Evolutionary conservation across 1,140 invertebrate genomes (phyloP).

Genomic region (Aethina tumida): DNA sequence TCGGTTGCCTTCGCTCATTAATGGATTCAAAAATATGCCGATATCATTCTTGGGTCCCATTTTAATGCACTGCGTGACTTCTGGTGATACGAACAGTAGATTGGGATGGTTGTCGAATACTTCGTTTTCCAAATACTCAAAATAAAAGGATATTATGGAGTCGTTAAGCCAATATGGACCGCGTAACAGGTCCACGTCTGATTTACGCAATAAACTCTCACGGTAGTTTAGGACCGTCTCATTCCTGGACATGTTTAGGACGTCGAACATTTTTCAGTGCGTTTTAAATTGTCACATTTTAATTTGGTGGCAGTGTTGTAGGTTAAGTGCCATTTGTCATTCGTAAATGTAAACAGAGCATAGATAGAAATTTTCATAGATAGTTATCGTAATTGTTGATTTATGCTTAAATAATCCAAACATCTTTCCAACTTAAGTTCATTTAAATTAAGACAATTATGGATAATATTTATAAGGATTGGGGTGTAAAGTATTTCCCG

Average conservation of each 20-base stretch:
- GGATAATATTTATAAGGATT: no score
- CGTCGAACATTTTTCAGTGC: no score
- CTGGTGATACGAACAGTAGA: slow-evolving; percentile 71
- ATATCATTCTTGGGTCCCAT: slow-evolving; percentile 54
- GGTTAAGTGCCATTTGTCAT: no score
- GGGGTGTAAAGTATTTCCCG: no score
- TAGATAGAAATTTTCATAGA: no score
- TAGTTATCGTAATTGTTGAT: no score
- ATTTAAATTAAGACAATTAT: no score
- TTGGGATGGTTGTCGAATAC: slow-evolving; percentile 50
- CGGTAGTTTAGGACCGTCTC: slow-evolving; percentile 19
- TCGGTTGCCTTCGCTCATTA: slow-evolving; percentile 49
- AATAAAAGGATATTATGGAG: slow-evolving; percentile 81
- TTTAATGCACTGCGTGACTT: slow-evolving; percentile 80
- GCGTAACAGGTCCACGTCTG: slow-evolving; percentile 64
- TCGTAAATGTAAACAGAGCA: no score
- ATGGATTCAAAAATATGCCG: slow-evolving; percentile 56
- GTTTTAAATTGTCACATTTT: no score
- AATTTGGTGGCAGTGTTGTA: no score
- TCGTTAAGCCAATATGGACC: slow-evolving; percentile 84
- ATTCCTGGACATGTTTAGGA: slow-evolving; percentile 14
- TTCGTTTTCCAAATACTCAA: slow-evolving; percentile 69
- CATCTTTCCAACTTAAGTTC: no score
- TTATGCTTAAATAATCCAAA: no score
- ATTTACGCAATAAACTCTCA: slow-evolving; percentile 64